Base-by-base conservation (phyloP, 1,140 invertebrate genomes). In the Oryzaephilus surinamensis region DNA sequence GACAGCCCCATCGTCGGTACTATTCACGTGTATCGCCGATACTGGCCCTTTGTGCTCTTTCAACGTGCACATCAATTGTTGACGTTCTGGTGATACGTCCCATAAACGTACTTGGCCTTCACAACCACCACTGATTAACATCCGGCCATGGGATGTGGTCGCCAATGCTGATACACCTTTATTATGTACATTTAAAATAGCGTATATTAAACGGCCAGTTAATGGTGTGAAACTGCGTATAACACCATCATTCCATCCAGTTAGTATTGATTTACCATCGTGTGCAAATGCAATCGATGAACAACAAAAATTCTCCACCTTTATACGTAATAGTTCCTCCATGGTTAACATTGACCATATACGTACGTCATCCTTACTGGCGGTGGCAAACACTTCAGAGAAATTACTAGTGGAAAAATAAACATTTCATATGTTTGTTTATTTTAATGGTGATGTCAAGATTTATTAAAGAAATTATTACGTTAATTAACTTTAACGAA, bases 1-100 rank as follows among this genome's bases (percentile, higher is more conserved):
- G 1, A 90, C 80, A 1, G 87, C 83, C 60, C 88, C 79, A 1
- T 72, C 73, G 54, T 89, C 76, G 49, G 80, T 73, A 11, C 70
- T 70, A 18, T 80, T 81, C 28, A 93, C 75, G 29, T 83, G 72
- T 42, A 96, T 75, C 7, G 77, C 77, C 0, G 87, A 85, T 15
- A 95, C 80, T 10, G 81, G 79, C 18, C 82, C 85, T 55, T 85
- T 86, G 62, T 95, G 90, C 56, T 93, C 89, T 62, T 92, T 91
- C 35, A 94, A 70, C 4, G 85, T 73, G 15, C 70, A 74, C 37
- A 75, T 57, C 7, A 88, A 55, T 28, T 63, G 68, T 52, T 84
- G 79, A 16, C 70, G 65, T 20, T 71, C 63, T 0, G 74, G 72
- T 33, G 70, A 71, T 27, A 85, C 72, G 32, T 74, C 68, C 84